Percentiles rank a stretch among this genome's conserved stretches.
These are phyloP conservation scores for Gryllus bimaculatus DNA, from an alignment of 1,140 invertebrate species.

Conservation along the genomic window DNA sequence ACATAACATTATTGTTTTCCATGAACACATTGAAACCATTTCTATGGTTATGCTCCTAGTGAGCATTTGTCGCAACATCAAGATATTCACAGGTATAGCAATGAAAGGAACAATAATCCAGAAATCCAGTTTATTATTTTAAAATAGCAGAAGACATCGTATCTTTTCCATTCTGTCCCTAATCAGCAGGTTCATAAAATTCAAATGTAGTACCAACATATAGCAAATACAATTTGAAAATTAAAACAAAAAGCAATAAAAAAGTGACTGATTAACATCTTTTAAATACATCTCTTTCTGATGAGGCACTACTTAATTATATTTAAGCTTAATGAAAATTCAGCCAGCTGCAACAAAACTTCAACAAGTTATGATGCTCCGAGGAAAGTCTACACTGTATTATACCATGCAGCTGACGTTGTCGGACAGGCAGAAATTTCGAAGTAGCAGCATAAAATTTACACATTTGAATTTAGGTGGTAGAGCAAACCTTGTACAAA, in stretches of 20 bases:
- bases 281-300: too few species aligned
- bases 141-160: slow-evolving; percentile 1
- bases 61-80: too few species aligned
- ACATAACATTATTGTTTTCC: too few species aligned
- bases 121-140: slow-evolving; percentile 6
- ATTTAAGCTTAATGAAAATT: neutral
- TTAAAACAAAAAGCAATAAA: neutral
- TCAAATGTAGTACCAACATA: neutral
- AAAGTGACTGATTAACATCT: too few species aligned
- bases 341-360: neutral
- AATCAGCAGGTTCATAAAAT: neutral
- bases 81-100: too few species aligned
- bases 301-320: neutral
- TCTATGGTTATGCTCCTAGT: too few species aligned
- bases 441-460: neutral
- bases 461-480: neutral
- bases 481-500: neutral
- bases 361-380: neutral
- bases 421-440: neutral
- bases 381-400: neutral
- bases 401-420: neutral
- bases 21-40: too few species aligned
- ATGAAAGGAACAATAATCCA: neutral
- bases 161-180: neutral
- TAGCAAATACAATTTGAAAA: neutral